Evolutionary conservation across 2,797 vertebrate genomes (phyloP), one percentile per base, ranked within the genome.

Genomic region (Anisognathus igniventris): DNA sequence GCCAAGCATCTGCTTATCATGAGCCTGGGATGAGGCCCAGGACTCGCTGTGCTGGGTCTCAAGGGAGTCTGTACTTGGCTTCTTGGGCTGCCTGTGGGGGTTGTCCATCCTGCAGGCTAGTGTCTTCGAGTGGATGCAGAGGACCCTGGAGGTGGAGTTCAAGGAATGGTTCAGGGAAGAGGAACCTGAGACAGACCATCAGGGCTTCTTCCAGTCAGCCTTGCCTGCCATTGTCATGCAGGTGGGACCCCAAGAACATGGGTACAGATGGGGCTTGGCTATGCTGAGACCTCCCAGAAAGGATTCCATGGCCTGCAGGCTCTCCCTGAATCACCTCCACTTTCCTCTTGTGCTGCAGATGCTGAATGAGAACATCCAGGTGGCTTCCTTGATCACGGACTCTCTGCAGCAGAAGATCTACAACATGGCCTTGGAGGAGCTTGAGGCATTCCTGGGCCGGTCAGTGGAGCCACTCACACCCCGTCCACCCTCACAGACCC

Each of bases 71-170:
- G 37, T 80, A 25, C 21, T 54, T 48, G 51, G 31, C 17, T 62
- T 44, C 65, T 61, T 61, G 76, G 57, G 79, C 68, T 77, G 45
- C 68, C n/a, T 3, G 0, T 71, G 40, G 40, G 42, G 51, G 30
- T 57, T 3, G 1, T 73, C 50, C 71, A 20, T 93, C 40, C 82
- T 79, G 9, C 61, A 99, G 99, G 98, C 98, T 42, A 99, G 97
- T 4, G 98, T 99, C n/a, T 97, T 98, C 0, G 98, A 99, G 96
- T 99, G 99, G 99, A 99, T 99, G 98, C 98, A 98, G 90, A 99
- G 99, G 95, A 98, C 98, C 10, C 92, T 99, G 66, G 98, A 99
- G 66, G 99, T 99, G 76, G 99, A 99, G 92, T 98, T 98, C 82
- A 98, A 98, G 27, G 99, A 99, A 95, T 99, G 99, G 99, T 97